Evolutionary conservation across 2,888 invertebrate species (phyloP).

Genomic region (Meghimatium bilineatum): DNA sequence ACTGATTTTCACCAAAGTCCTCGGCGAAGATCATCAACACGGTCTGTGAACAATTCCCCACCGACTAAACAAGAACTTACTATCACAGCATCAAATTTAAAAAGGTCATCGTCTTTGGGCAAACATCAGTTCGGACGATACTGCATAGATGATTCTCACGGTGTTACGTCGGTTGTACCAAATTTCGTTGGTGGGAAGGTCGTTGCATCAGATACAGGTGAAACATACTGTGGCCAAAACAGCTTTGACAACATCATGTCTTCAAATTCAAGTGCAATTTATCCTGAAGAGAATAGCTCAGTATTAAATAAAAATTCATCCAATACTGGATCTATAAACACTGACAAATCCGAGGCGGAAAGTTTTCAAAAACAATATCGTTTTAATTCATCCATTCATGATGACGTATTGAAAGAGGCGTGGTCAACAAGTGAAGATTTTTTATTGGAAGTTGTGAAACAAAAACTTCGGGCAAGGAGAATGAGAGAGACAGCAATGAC

Average conservation of each 20-base stretch:
- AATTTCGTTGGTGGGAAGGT: not conserved
- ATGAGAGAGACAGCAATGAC: not conserved
- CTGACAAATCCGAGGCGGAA: not conserved
- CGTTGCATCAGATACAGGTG: not conserved
- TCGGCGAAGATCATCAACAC: not conserved
- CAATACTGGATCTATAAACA: not conserved
- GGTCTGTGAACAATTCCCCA: not conserved
- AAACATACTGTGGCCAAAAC: not conserved
- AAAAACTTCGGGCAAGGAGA: slow-evolving; percentile 27
- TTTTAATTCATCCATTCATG: slow-evolving; percentile 50
- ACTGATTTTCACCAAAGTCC: not conserved
- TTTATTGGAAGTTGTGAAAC: slow-evolving; percentile 50
- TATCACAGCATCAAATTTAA: not conserved
- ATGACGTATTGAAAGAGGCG: slow-evolving; percentile 60
- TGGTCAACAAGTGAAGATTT: slow-evolving; percentile 66
- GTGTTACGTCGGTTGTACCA: not conserved
- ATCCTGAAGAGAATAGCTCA: not conserved
- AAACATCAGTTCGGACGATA: not conserved
- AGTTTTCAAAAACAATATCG: not conserved
- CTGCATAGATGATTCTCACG: not conserved
- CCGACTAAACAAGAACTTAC: not conserved
- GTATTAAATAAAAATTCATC: not conserved
- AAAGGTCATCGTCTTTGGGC: not conserved
- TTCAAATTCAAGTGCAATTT: not conserved
- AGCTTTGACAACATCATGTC: not conserved